These are phyloP conservation scores for Lymantria dispar DNA, from an alignment of 2,888 invertebrate species.

Conservation along the genomic window DNA sequence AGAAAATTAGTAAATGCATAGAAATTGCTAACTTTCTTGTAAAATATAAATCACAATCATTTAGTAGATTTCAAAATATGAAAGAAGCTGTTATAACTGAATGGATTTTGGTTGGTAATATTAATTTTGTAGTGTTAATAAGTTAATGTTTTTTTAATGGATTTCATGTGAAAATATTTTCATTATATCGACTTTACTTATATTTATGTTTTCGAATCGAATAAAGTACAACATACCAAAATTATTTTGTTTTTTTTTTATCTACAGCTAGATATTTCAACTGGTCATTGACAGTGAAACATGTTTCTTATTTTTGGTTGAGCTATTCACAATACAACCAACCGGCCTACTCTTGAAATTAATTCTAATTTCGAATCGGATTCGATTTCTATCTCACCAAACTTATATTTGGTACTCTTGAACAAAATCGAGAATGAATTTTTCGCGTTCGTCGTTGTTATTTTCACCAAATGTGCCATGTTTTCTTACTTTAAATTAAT, in stretches of 20 bases:
- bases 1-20: conserved; percentile 11
- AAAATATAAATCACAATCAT: not conserved
- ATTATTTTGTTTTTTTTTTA: not conserved
- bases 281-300: no score
- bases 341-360: no score
- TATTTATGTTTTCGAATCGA: not conserved
- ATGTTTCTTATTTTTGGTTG: no score
- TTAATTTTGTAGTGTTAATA: not conserved
- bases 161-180: not conserved
- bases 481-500: no score
- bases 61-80: conserved; percentile 9
- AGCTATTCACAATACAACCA: no score
- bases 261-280: no score
- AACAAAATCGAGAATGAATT: no score
- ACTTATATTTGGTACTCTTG: no score
- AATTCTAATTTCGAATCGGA: no score
- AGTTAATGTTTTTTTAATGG: not conserved
- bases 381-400: no score
- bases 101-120: not conserved
- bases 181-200: not conserved
- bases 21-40: conserved; percentile 10
- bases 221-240: not conserved
- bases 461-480: no score
- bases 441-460: no score
- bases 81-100: conserved; percentile 16